These are phyloP conservation scores for Agrochola circellaris DNA, from an alignment of 2,888 invertebrate species.

Conservation along the genomic window DNA sequence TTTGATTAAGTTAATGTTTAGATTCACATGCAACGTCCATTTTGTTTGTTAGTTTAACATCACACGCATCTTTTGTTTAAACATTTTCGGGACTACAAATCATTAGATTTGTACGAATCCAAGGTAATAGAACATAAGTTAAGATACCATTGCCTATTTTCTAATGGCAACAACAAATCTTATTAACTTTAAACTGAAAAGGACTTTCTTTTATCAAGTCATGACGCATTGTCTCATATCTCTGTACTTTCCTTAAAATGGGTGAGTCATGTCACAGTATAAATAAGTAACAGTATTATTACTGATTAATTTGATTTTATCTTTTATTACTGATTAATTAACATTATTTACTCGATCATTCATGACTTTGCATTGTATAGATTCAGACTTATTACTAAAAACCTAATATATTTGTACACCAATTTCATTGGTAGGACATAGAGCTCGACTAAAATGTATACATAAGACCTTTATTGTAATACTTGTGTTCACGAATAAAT, in stretches of 20 bases:
- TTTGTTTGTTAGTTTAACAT: not conserved
- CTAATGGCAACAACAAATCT: not conserved
- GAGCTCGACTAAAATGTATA: too few relatives aligned
- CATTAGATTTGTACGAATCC: not conserved
- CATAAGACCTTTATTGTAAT: too few relatives aligned
- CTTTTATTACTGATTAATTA: too few relatives aligned
- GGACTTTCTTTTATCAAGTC: not conserved
- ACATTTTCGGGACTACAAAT: not conserved
- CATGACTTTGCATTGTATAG: too few relatives aligned
- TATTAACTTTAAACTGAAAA: too few relatives aligned
- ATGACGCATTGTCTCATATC: conserved; percentile 6
- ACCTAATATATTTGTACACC: too few relatives aligned
- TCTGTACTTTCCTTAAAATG: conserved; percentile 5
- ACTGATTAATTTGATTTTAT: too few relatives aligned
- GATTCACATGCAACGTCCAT: not conserved
- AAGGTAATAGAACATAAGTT: not conserved
- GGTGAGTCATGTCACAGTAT: conserved; percentile 5
- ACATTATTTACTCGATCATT: too few relatives aligned
- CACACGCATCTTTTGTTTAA: not conserved
- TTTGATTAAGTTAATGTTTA: not conserved
- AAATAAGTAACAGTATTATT: too few relatives aligned
- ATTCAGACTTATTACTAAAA: too few relatives aligned
- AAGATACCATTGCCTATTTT: not conserved
- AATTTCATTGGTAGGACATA: too few relatives aligned
- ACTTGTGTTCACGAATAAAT: too few relatives aligned